Conservation (phyloP, 1,140 invertebrate genomes). For the Hirudo medicinalis region DNA sequence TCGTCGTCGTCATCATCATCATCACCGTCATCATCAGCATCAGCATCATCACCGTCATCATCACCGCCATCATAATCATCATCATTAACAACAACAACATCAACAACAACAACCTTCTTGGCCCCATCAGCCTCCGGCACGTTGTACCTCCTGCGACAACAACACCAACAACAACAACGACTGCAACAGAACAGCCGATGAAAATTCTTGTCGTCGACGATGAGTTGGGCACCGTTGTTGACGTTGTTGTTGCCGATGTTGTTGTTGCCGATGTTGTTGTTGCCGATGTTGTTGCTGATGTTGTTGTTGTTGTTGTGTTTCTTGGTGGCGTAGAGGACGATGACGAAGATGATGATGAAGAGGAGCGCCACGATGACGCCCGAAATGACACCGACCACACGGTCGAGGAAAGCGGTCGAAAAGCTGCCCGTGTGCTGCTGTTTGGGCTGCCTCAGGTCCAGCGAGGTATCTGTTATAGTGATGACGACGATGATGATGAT, state of each 20-base stretch:
- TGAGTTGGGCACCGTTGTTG: background rate
- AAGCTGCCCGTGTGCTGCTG: too few species aligned
- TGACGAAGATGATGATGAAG: background rate
- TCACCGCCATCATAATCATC: background rate
- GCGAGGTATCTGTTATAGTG: too few species aligned
- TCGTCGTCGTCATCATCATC: background rate
- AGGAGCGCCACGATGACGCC: conserved; percentile 2
- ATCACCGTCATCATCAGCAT: background rate
- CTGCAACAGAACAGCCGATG: background rate
- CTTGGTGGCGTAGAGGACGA: conserved; percentile 5
- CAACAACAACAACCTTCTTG: background rate
- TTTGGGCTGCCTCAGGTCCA: too few species aligned
- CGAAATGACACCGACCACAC: background rate
- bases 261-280: background rate
- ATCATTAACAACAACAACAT: background rate
- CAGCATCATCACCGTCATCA: background rate
- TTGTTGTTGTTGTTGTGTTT: background rate
- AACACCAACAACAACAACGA: too few species aligned
- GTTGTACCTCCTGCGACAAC: too few species aligned
- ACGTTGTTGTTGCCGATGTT: background rate
- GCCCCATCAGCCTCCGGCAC: too few species aligned
- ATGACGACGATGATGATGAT: too few species aligned
- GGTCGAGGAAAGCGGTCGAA: background rate
- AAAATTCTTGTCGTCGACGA: background rate
- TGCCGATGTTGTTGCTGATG: too few species aligned